These are phyloP conservation scores for Diplodus puntazzo DNA, from an alignment of 2,797 vertebrate species.

Conservation along the genomic window DNA sequence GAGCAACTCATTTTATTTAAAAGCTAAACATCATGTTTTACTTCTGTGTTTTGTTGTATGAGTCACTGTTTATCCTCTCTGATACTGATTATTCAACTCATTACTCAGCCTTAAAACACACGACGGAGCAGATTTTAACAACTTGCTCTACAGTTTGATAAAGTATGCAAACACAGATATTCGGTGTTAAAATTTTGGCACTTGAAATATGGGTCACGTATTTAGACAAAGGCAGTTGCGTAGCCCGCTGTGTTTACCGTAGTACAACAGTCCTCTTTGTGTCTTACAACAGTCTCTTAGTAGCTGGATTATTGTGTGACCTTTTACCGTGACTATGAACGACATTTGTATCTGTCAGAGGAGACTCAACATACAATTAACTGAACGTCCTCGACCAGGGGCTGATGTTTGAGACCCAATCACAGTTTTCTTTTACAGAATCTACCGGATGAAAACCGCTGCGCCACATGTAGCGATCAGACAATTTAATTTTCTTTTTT, in stretches of 20 bases:
- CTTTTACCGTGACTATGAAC: neutral
- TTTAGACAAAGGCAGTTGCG: too few relatives aligned
- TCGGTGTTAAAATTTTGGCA: neutral
- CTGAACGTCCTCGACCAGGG: neutral
- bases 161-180: neutral
- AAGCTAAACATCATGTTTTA: too few relatives aligned
- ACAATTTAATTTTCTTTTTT: too few relatives aligned
- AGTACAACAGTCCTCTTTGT: neutral
- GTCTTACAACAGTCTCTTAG: neutral
- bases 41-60: too few relatives aligned
- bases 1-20: neutral
- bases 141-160: neutral
- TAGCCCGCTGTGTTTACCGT: neutral
- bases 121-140: too few relatives aligned
- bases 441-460: too few relatives aligned
- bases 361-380: neutral
- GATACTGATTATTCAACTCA: neutral
- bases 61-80: neutral
- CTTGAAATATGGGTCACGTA: neutral
- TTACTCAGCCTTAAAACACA: neutral
- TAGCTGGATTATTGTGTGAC: neutral
- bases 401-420: too few relatives aligned
- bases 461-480: too few relatives aligned
- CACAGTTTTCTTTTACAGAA: too few relatives aligned
- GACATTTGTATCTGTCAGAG: slow-evolving; percentile 5